Conservation (phyloP, 2,113 vertebrate species). For the Psettodes erumei region DNA sequence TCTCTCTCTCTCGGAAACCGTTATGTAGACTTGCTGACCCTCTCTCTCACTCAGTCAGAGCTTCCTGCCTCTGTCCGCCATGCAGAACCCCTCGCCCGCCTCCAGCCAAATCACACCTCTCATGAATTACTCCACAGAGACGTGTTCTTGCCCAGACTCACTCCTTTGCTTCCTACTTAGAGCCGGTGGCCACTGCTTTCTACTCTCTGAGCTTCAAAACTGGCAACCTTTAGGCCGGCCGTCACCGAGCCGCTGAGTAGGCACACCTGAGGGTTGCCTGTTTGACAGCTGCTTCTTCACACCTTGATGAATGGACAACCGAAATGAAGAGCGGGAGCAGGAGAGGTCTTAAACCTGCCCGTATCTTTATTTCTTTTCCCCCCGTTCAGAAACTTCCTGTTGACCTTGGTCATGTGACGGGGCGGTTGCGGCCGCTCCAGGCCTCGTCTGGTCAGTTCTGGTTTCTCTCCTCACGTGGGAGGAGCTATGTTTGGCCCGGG, state of each 20-base stretch:
- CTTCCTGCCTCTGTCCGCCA: conserved; percentile 66
- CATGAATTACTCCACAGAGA: conserved; percentile 60
- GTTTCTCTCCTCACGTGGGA: conserved; percentile 54
- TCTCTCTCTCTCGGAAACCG: conserved; percentile 70
- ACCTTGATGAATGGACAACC: conserved; percentile 65
- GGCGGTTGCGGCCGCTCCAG: conserved; percentile 50
- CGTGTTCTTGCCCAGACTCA: conserved; percentile 51
- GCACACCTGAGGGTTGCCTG: conserved; percentile 68
- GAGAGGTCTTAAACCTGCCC: too few relatives aligned
- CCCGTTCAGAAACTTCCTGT: conserved; percentile 62
- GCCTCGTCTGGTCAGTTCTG: conserved; percentile 61
- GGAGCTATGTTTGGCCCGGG: conserved; percentile 42
- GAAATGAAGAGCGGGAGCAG: conserved; percentile 56
- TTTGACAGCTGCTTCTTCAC: conserved; percentile 56
- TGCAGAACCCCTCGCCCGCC: conserved; percentile 46
- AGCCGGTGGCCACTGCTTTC: conserved; percentile 20
- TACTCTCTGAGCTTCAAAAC: conserved; percentile 27
- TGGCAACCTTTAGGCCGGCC: conserved; percentile 43
- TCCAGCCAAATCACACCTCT: conserved; percentile 61
- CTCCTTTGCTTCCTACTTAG: conserved; percentile 40
- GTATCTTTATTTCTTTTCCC: too few relatives aligned
- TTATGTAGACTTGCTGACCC: conserved; percentile 77
- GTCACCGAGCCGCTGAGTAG: conserved; percentile 58
- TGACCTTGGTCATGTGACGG: conserved; percentile 73
- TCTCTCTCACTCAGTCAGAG: conserved; percentile 52